Evolutionary conservation across 2,888 invertebrate species (phyloP).

Genomic region (Gymnoscelis rufifasciata): DNA sequence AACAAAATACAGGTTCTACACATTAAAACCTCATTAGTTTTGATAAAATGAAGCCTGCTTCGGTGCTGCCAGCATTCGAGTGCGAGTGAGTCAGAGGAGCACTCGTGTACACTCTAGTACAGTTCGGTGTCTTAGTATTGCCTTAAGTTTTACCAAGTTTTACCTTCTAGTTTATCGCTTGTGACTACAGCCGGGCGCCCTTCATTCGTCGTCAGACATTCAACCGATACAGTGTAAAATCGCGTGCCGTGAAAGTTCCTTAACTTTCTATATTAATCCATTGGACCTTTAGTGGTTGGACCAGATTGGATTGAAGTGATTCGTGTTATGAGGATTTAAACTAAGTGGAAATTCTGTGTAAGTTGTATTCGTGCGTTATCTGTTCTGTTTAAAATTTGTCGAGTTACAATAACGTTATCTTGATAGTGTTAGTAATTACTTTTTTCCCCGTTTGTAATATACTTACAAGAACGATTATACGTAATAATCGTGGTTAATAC

Average conservation of each 20-base stretch:
- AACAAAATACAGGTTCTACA: neutral
- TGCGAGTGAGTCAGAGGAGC: neutral
- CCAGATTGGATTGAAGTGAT: slow-evolving; percentile 16
- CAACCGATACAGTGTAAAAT: slow-evolving; percentile 21
- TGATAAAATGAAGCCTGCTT: neutral
- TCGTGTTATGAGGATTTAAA: slow-evolving; percentile 11
- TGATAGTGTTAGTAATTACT: too few species aligned
- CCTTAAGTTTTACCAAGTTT: neutral
- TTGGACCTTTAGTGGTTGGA: slow-evolving; percentile 13
- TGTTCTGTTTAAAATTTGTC: too few species aligned
- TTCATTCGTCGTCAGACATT: slow-evolving; percentile 38
- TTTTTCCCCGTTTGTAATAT: too few species aligned
- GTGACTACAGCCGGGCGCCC: slow-evolving; percentile 37
- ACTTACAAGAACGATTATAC: too few species aligned
- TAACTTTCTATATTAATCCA: slow-evolving; percentile 53
- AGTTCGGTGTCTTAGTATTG: too few species aligned
- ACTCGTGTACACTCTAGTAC: too few species aligned
- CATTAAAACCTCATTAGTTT: neutral
- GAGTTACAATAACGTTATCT: too few species aligned
- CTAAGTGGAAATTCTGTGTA: slow-evolving; percentile 11
- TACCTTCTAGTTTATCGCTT: slow-evolving; percentile 36
- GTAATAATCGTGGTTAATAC: too few species aligned
- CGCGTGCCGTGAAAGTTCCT: slow-evolving; percentile 46
- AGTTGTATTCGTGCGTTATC: too few species aligned
- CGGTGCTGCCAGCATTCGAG: neutral